phyloP scores from a whole-genome alignment of 53 echinoderm and acorn worm genomes.

The Actinopyga echinites region DNA sequence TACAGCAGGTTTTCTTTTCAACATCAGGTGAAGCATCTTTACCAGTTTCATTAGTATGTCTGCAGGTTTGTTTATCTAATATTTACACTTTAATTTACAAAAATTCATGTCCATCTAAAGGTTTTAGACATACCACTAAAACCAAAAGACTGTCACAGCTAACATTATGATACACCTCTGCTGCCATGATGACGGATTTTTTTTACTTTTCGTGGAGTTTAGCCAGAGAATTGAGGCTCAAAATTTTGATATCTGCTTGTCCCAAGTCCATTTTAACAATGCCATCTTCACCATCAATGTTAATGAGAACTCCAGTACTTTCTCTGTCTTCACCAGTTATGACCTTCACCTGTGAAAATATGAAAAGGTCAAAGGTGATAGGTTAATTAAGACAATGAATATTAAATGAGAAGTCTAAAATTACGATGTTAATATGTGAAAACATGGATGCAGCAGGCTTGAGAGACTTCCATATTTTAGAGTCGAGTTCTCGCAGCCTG shows the following conservation, averaged over 20 bases:
- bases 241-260: slow-evolving; percentile 84
- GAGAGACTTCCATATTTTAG: too few relatives aligned
- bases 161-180: not conserved
- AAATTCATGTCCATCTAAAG: too few relatives aligned
- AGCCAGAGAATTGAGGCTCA: slow-evolving; percentile 70
- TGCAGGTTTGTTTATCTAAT: too few relatives aligned
- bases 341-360: slow-evolving; percentile 84
- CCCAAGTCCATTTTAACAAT: slow-evolving; percentile 96
- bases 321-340: slow-evolving; percentile 96
- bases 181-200: not conserved
- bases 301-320: slow-evolving; percentile 88
- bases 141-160: not conserved
- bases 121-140: too few relatives aligned
- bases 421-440: too few relatives aligned
- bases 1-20: too few relatives aligned
- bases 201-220: slow-evolving; percentile 71
- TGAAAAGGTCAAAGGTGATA: not conserved
- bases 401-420: not conserved
- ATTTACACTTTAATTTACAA: too few relatives aligned
- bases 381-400: not conserved
- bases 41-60: too few relatives aligned
- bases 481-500: too few relatives aligned
- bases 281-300: slow-evolving; percentile 96
- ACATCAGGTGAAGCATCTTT: too few relatives aligned
- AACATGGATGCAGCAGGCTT: not conserved